Evolutionary conservation across 1,140 invertebrate genomes (phyloP), one percentile per base, ranked within the genome.

Genomic region (Copidosoma floridanum): DNA sequence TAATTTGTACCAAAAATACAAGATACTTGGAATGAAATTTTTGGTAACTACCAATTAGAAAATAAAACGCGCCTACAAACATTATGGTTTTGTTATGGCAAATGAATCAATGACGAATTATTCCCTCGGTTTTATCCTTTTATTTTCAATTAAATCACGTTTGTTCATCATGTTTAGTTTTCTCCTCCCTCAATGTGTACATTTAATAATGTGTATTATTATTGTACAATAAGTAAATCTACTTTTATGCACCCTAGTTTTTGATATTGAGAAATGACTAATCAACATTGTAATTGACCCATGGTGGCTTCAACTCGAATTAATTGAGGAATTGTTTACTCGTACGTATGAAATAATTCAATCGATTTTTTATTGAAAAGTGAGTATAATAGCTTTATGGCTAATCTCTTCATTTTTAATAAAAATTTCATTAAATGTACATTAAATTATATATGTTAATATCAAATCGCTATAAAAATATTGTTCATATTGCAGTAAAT

Each of bases 221-320:
- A 53, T 32, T 54, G 51, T 54, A 54, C 57, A 54, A 60, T 54
- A 38, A 60, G 51, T 54, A 60, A 60, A 59, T 53, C 38, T 59
- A 59, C 53, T 59, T 59, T 44, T 21, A 53, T 8, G 43, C 57
- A 37, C 29, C 37, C 40, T n/a, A 32, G 32, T 44, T 14, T 48
- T 52, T 43, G 12, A 59, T 53, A 37, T 52, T 52, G 21, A 53
- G 52, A 52, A 46, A 52, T 46, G 52, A 59, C 10, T 54, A n/a
- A n/a, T n/a, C n/a, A n/a, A n/a, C n/a, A n/a, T n/a, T n/a, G n/a
- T n/a, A n/a, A n/a, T n/a, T n/a, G n/a, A n/a, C n/a, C n/a, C n/a
- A n/a, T n/a, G n/a, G n/a, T n/a, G 24, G 10, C 32, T 57, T 38
- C n/a, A n/a, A n/a, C 14, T 54, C 23, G 21, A 18, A 47, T 20